These are phyloP conservation scores for Drosophila fungiperda DNA, from an alignment of 2,888 invertebrate species.

Conservation along the genomic window DNA sequence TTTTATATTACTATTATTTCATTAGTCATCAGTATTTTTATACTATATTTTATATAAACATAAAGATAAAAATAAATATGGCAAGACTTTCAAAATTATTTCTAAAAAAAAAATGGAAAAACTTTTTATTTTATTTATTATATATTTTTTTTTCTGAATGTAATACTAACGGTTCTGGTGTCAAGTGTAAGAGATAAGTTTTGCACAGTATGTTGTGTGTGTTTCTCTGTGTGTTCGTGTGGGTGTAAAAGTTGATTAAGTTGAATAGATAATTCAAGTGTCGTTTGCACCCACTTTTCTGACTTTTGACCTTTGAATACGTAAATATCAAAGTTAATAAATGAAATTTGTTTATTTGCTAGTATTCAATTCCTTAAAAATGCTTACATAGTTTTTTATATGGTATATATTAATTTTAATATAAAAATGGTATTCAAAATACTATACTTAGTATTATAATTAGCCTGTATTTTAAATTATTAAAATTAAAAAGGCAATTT, in stretches of 20 bases:
- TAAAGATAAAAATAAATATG: not conserved
- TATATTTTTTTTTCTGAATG: not conserved
- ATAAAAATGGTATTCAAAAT: not conserved
- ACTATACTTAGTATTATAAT: not conserved
- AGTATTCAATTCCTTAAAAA: not conserved
- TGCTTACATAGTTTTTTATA: not conserved
- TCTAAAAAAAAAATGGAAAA: not conserved
- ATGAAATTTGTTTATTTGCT: not conserved
- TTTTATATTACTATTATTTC: not conserved
- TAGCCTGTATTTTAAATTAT: not conserved
- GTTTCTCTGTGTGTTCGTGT: not conserved
- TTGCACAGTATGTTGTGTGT: not conserved
- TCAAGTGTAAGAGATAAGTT: not conserved
- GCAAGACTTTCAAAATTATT: not conserved
- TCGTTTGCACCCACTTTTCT: not conserved
- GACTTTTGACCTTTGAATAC: conserved; percentile 29
- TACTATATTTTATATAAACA: not conserved
- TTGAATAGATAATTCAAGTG: conserved; percentile 11
- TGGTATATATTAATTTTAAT: not conserved
- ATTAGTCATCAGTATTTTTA: not conserved
- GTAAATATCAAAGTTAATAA: not conserved
- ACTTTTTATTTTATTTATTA: not conserved
- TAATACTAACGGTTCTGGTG: not conserved
- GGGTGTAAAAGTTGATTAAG: not conserved
- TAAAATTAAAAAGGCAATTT: no score